Conservation (phyloP, 2,888 invertebrate species). For the Epinotia brunnichana region DNA sequence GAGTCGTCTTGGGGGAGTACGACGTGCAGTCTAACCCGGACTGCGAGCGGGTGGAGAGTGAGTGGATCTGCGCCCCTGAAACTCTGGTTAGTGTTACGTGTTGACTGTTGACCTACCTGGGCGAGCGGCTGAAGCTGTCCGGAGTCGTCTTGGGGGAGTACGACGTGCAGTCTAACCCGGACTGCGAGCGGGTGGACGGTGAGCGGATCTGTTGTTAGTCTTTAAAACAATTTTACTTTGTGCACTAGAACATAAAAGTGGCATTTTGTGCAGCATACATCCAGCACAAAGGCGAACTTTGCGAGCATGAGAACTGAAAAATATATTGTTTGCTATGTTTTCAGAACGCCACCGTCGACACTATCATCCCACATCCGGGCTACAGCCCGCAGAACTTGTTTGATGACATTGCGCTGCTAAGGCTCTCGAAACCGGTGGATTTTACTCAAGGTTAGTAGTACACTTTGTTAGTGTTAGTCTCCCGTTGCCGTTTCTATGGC, state of each 20-base stretch:
- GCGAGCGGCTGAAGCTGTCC: conserved; percentile 65
- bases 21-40: conserved; percentile 71
- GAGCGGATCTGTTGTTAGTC: conserved; percentile 54
- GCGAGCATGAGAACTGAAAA: too few relatives aligned
- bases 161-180: conserved; percentile 69
- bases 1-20: conserved; percentile 86
- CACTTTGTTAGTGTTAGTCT: not conserved
- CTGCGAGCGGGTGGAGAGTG: conserved; percentile 66
- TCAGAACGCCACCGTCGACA: conserved; percentile 75
- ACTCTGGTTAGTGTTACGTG: conserved; percentile 54
- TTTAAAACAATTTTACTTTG: too few relatives aligned
- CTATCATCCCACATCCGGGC: conserved; percentile 76
- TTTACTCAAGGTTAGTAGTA: conserved; percentile 64
- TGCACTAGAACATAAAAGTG: too few relatives aligned
- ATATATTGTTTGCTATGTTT: conserved; percentile 47
- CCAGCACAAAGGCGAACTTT: too few relatives aligned
- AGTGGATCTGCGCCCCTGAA: conserved; percentile 61
- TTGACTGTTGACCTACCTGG: conserved; percentile 78
- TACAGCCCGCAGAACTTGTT: conserved; percentile 67
- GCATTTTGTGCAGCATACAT: too few relatives aligned
- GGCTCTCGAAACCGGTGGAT: conserved; percentile 75
- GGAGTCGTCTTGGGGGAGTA: conserved; percentile 86
- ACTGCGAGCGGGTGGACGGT: conserved; percentile 69
- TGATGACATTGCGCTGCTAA: conserved; percentile 85
- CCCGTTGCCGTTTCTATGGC: too few relatives aligned